Evolutionary conservation across 2,113 vertebrate genomes (phyloP).

Genomic region (Haemorhous mexicanus): DNA sequence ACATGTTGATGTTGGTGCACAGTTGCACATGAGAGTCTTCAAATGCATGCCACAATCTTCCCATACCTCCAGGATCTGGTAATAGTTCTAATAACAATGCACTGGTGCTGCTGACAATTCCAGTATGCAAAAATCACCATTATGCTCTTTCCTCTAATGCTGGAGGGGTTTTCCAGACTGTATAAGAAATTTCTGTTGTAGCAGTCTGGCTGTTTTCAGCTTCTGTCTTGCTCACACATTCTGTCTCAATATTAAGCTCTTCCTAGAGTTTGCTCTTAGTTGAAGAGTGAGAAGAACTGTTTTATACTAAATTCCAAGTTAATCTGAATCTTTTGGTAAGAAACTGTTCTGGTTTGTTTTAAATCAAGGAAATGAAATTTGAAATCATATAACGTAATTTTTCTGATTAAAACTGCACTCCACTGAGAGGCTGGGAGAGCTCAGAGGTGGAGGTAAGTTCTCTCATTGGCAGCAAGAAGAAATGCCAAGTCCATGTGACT

Average conservation of each 20-base stretch:
- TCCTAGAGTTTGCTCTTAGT: not conserved
- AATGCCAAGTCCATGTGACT: not conserved
- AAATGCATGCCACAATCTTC: not conserved
- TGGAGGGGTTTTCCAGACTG: not conserved
- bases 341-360: not conserved
- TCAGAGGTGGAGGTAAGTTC: not conserved
- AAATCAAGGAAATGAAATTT: not conserved
- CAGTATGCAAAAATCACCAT: not conserved
- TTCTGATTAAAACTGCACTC: not conserved
- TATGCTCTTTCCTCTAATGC: not conserved
- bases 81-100: not conserved
- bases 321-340: not conserved
- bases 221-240: not conserved
- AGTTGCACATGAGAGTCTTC: not conserved
- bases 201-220: not conserved
- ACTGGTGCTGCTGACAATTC: not conserved
- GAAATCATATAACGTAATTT: not conserved
- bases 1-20: not conserved
- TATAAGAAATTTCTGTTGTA: not conserved
- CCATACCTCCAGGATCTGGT: not conserved
- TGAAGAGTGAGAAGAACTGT: not conserved
- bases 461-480: not conserved
- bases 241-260: not conserved
- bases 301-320: not conserved
- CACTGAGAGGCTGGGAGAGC: not conserved